phyloP scores from a whole-genome alignment of 2,797 vertebrate species.

The Gobionotothen gibberifrons region DNA sequence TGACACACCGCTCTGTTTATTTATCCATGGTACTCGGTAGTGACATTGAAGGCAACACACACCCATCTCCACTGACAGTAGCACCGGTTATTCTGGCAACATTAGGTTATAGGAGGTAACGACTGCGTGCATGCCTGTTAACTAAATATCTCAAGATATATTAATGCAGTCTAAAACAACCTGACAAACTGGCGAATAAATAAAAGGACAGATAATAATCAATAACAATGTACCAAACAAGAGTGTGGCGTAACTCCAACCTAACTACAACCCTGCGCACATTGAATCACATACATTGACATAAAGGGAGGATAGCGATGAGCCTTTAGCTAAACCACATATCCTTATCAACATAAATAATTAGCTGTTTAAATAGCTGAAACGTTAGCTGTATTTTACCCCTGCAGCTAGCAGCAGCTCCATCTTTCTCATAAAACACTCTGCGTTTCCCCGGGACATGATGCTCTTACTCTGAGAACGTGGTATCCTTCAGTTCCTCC shows the following conservation, averaged over 20 bases:
- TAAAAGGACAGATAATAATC: background rate
- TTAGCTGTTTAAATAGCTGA: rapidly evolving
- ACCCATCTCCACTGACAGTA: background rate
- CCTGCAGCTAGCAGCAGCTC: background rate
- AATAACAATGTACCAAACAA: background rate
- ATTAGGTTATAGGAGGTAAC: background rate
- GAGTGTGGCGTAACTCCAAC: background rate
- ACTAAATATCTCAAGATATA: background rate
- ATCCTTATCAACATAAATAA: background rate
- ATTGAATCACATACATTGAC: background rate
- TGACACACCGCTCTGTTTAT: too few species aligned
- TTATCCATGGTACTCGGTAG: too few species aligned
- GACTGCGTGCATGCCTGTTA: background rate
- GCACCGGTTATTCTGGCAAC: conserved; percentile 40
- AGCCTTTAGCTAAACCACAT: rapidly evolving
- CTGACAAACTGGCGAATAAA: too few species aligned
- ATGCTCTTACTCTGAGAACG: conserved; percentile 88
- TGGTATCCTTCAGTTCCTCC: conserved; percentile 96
- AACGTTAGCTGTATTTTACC: background rate
- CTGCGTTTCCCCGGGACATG: background rate
- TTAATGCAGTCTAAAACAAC: background rate
- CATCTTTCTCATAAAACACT: background rate
- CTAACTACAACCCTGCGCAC: background rate
- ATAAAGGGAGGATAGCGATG: background rate
- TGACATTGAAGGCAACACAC: background rate